Evolutionary conservation across 2,113 vertebrate species (phyloP).

Genomic region (Nerophis ophidion): DNA sequence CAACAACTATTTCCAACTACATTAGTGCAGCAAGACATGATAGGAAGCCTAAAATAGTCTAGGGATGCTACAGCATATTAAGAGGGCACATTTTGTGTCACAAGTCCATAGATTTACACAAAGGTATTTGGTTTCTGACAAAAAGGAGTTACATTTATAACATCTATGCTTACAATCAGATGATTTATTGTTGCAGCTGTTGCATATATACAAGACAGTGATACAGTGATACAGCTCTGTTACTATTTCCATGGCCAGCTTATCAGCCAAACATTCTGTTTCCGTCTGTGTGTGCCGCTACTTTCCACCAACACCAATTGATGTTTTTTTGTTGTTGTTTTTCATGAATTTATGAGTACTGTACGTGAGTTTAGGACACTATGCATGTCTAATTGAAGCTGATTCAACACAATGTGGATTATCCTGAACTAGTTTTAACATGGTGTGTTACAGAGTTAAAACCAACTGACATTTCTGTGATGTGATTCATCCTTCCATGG

Average conservation of each 20-base stretch:
- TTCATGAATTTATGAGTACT: neutral
- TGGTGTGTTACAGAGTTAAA: conserved; percentile 11
- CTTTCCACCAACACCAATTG: neutral
- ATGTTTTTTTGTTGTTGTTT: neutral
- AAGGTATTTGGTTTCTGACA: neutral
- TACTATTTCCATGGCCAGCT: conserved; percentile 1
- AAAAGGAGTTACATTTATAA: neutral
- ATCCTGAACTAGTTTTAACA: conserved; percentile 7
- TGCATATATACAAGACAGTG: neutral
- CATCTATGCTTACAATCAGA: neutral
- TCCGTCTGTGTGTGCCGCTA: neutral
- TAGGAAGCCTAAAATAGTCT: too few species aligned
- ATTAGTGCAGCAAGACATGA: too few species aligned
- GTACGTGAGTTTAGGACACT: neutral
- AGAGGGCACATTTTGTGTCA: too few species aligned
- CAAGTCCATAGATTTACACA: neutral
- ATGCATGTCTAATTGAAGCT: neutral
- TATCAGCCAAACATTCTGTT: conserved; percentile 1
- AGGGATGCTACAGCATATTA: too few species aligned
- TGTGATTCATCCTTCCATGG: neutral
- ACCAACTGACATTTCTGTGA: conserved; percentile 21
- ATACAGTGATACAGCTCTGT: neutral
- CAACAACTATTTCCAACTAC: too few species aligned
- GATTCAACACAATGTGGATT: conserved; percentile 4
- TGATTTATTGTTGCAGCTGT: neutral